These are phyloP conservation scores for Nansenia antarctica DNA, from an alignment of 2,113 vertebrate genomes.

Conservation along the genomic window DNA sequence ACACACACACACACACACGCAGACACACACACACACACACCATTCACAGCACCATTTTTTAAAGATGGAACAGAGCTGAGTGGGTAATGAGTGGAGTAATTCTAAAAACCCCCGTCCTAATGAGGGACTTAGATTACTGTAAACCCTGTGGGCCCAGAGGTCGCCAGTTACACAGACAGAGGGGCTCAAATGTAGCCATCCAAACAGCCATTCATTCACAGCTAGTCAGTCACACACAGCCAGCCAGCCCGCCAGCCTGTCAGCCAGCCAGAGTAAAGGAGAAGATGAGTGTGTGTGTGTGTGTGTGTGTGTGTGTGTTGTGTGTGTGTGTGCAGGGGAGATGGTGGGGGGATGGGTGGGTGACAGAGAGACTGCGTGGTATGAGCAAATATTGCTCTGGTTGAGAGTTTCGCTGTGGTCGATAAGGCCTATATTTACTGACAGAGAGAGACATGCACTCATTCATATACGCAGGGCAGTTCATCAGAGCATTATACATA, in stretches of 20 bases:
- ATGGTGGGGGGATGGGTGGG: too few species aligned
- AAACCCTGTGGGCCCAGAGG: neutral
- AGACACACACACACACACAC: neutral
- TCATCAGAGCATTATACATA: conserved; percentile 60
- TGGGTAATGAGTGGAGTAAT: neutral
- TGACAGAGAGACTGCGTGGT: neutral
- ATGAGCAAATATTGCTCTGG: conserved; percentile 24
- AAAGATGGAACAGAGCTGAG: neutral
- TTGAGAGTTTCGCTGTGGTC: conserved; percentile 18
- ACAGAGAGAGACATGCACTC: conserved; percentile 41
- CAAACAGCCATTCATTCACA: neutral
- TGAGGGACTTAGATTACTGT: neutral
- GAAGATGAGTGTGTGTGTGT: neutral
- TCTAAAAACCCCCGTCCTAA: neutral
- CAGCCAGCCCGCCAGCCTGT: neutral
- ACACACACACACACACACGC: neutral
- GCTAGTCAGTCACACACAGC: neutral
- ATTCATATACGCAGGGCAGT: conserved; percentile 57
- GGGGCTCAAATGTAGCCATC: neutral
- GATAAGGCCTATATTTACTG: conserved; percentile 50
- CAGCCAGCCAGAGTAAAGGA: neutral
- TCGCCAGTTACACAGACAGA: neutral
- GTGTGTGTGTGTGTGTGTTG: neutral
- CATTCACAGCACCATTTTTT: neutral
- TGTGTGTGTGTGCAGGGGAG: neutral